A percentile compares a stretch with the other conserved stretches of the same genome.
Evolutionary conservation across 2,113 vertebrate species (phyloP).

Genomic region (Cisticola juncidis): DNA sequence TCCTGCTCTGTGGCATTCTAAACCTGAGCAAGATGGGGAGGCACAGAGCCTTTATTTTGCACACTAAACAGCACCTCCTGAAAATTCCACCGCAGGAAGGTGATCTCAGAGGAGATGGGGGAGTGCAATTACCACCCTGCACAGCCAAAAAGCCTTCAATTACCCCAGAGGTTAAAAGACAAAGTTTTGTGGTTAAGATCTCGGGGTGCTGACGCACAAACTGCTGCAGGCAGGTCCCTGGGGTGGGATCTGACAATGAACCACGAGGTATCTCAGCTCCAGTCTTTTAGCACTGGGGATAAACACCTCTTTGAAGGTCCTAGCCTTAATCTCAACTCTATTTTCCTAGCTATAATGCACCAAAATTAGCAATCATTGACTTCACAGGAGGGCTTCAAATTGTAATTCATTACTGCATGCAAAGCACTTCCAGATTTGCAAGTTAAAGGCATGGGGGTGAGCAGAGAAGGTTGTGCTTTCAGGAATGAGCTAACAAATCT

Average conservation of each 20-base stretch:
- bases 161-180: neutral
- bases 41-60: neutral
- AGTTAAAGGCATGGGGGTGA: neutral
- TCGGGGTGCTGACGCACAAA: neutral
- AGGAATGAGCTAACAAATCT: neutral
- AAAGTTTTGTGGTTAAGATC: neutral
- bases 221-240: neutral
- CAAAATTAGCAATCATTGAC: neutral
- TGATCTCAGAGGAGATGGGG: neutral
- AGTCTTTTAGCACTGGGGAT: neutral
- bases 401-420: neutral
- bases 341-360: neutral
- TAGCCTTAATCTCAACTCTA: neutral
- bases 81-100: neutral
- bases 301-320: neutral
- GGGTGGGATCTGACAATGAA: neutral
- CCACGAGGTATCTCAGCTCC: neutral
- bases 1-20: fast-evolving
- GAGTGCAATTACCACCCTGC: neutral
- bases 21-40: neutral
- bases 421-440: conserved; percentile 5
- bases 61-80: neutral
- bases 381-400: neutral
- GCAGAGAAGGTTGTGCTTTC: neutral
- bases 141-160: neutral